These are phyloP conservation scores for Sphaerophoria rueppellii DNA, from an alignment of 2,888 invertebrate genomes.

Conservation along the genomic window DNA sequence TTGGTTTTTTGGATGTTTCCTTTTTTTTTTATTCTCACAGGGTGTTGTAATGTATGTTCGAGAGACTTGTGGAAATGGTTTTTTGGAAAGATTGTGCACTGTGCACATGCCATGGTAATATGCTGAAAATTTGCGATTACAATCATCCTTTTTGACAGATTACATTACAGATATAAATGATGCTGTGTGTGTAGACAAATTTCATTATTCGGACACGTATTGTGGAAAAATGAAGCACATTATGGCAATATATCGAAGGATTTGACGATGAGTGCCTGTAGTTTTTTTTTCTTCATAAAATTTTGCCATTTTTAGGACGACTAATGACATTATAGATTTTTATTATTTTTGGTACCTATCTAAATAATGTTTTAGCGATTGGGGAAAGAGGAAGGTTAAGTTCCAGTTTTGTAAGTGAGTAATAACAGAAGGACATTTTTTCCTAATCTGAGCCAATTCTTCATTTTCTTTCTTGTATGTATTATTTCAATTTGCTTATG, in stretches of 20 bases:
- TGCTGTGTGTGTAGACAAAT: slow-evolving; percentile 15
- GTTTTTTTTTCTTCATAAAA: no score
- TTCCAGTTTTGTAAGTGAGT: no score
- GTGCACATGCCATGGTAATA: slow-evolving; percentile 65
- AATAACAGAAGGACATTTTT: no score
- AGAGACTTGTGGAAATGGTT: slow-evolving; percentile 39
- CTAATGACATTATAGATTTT: no score
- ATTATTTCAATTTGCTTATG: no score
- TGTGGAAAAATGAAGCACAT: background rate
- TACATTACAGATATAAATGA: slow-evolving; percentile 67
- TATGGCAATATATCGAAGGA: background rate
- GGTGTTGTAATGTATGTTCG: slow-evolving; percentile 57
- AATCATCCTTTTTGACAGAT: slow-evolving; percentile 73
- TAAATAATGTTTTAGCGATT: no score
- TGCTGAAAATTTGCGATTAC: slow-evolving; percentile 72
- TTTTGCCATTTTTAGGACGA: no score
- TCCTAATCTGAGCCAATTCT: no score
- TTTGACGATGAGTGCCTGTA: background rate
- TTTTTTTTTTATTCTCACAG: slow-evolving; percentile 3
- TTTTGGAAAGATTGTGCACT: slow-evolving; percentile 35
- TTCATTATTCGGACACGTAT: slow-evolving; percentile 28
- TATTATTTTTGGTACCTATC: no score
- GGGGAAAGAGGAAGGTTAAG: no score
- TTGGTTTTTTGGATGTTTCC: slow-evolving; percentile 47
- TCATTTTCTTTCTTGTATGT: no score